These are phyloP conservation scores for cattle (Bos taurus) DNA, from an alignment of 2,113 vertebrate species.

Conservation along the genomic window DNA sequence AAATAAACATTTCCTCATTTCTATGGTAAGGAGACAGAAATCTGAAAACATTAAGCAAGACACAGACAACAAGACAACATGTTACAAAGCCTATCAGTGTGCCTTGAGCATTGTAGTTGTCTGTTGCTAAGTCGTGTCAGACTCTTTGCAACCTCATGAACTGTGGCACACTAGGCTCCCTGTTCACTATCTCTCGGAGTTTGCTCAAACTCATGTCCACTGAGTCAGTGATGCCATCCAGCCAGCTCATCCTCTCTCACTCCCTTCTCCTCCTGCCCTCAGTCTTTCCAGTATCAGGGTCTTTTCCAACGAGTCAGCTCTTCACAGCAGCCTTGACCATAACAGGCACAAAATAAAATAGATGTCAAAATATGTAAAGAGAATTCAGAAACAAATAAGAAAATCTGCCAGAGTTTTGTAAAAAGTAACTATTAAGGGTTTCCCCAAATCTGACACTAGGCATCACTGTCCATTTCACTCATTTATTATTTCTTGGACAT, in stretches of 20 bases:
- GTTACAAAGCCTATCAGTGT: accelerated
- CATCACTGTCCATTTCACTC: neutral
- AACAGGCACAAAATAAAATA: accelerated
- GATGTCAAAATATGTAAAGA: accelerated
- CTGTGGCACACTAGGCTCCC: neutral
- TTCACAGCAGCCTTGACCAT: accelerated
- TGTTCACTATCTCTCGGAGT: neutral
- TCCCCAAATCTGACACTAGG: neutral
- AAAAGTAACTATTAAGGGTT: neutral
- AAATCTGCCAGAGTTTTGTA: neutral
- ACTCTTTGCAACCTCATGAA: neutral
- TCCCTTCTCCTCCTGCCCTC: neutral
- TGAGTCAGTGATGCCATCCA: neutral
- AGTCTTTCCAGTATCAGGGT: neutral
- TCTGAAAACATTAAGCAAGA: neutral
- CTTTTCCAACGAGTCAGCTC: neutral
- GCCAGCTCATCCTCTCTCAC: neutral
- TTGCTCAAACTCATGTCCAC: neutral
- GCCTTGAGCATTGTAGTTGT: neutral
- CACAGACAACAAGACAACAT: accelerated
- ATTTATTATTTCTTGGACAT: too few relatives aligned
- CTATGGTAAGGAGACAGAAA: neutral
- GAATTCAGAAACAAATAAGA: neutral
- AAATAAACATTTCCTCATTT: neutral
- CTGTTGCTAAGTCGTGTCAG: neutral